Conservation (phyloP, 2,888 invertebrate genomes). For the Agriopis marginaria region DNA sequence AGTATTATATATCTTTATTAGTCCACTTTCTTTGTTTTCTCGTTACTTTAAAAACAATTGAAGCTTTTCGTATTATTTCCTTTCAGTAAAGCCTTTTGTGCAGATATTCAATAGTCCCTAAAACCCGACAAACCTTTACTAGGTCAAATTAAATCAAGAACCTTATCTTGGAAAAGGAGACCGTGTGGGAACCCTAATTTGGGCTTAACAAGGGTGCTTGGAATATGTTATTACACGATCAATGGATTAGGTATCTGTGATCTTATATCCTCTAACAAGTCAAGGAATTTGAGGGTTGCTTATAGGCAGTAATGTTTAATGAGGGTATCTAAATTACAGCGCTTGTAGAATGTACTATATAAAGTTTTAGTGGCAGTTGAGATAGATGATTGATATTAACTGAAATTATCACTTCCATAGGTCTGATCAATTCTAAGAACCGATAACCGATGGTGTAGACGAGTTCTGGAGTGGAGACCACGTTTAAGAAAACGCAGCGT, state of each 20-base stretch:
- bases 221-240: constrained; percentile 79
- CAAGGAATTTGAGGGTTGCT: constrained; percentile 48
- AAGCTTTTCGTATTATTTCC: constrained; percentile 1
- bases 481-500: too few species aligned
- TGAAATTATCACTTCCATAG: not conserved
- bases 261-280: constrained; percentile 52
- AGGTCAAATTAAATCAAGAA: constrained; percentile 41
- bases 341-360: not conserved
- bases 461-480: too few species aligned
- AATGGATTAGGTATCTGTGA: constrained; percentile 64
- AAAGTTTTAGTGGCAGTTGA: not conserved
- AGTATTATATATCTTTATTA: too few species aligned
- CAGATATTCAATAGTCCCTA: constrained; percentile 3
- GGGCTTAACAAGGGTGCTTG: constrained; percentile 80
- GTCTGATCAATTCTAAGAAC: too few species aligned
- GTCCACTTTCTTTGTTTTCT: not conserved
- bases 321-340: constrained; percentile 31
- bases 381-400: not conserved
- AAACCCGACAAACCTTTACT: constrained; percentile 16
- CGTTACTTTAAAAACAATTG: not conserved
- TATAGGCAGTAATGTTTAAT: constrained; percentile 41
- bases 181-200: constrained; percentile 45
- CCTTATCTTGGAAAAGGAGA: constrained; percentile 50
- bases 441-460: too few species aligned
- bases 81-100: not conserved